A percentile compares a stretch with the other conserved stretches of the same genome.
These are phyloP conservation scores for Chromoteleia sp. DNA, from an alignment of 2,888 invertebrate species.

Conservation along the genomic window DNA sequence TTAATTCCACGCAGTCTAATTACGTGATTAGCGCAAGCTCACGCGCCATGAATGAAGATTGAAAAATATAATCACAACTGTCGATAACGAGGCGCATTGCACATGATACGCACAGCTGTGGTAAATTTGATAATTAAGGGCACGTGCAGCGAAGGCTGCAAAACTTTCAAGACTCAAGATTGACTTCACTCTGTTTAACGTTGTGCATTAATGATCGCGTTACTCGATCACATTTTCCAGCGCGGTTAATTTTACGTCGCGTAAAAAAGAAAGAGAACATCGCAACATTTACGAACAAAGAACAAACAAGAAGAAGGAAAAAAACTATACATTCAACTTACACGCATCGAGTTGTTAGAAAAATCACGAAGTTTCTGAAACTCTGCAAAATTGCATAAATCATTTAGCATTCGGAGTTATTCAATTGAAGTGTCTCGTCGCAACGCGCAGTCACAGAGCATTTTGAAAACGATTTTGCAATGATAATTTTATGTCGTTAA, in stretches of 20 bases:
- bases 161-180: slow-evolving; percentile 36
- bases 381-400: too few relatives aligned
- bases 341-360: too few relatives aligned
- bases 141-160: slow-evolving; percentile 63
- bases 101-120: slow-evolving; percentile 63
- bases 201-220: slow-evolving; percentile 2
- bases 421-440: neutral
- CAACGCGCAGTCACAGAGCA: neutral
- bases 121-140: slow-evolving; percentile 66
- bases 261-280: too few relatives aligned
- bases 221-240: slow-evolving; percentile 5
- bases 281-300: too few relatives aligned
- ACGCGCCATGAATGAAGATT: slow-evolving; percentile 3
- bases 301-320: too few relatives aligned
- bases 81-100: slow-evolving; percentile 50
- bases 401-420: neutral
- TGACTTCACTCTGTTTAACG: slow-evolving; percentile 35
- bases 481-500: slow-evolving; percentile 45
- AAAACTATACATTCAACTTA: too few relatives aligned
- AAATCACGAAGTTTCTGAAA: too few relatives aligned
- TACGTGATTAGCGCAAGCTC: neutral
- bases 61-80: slow-evolving; percentile 51
- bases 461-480: slow-evolving; percentile 22
- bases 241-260: neutral
- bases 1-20: slow-evolving; percentile 19